phyloP scores from a whole-genome alignment of 2,797 vertebrate species.

The Myiothlypis chrysogaster region DNA sequence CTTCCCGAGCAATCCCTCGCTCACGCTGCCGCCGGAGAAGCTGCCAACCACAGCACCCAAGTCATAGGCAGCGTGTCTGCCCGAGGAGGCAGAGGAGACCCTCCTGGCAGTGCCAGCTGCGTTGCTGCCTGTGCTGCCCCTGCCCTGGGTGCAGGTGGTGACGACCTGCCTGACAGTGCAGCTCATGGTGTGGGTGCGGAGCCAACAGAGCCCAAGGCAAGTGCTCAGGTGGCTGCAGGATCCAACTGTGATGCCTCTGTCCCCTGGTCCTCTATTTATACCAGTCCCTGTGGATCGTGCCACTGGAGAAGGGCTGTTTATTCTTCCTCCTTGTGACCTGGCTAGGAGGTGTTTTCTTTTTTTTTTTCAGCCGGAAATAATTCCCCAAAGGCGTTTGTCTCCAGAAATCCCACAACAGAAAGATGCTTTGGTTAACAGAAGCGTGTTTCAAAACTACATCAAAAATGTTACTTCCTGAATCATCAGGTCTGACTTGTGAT shows the following conservation, averaged over 20 bases:
- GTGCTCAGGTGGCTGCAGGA: background rate
- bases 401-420: conserved; percentile 66
- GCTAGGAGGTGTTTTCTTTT: conserved; percentile 1
- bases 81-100: conserved; percentile 35
- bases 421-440: conserved; percentile 69
- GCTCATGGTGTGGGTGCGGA: conserved; percentile 39
- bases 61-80: conserved; percentile 23
- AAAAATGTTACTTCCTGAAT: conserved; percentile 65
- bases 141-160: conserved; percentile 36
- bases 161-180: conserved; percentile 44
- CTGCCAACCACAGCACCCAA: background rate
- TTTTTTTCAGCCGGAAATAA: conserved; percentile 34
- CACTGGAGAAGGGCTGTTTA: conserved; percentile 16
- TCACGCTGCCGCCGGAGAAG: conserved; percentile 30
- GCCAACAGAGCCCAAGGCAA: conserved; percentile 11
- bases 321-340: conserved; percentile 48
- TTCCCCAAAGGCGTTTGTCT: conserved; percentile 67
- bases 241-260: background rate
- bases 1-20: conserved; percentile 48
- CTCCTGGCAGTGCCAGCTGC: background rate
- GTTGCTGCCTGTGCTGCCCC: conserved; percentile 8
- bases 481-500: conserved; percentile 65
- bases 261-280: conserved; percentile 60
- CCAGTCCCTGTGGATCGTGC: background rate
- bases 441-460: conserved; percentile 56